Evolutionary conservation across 2,888 invertebrate genomes (phyloP).

Genomic region (Rambutsinella grinnellia): DNA sequence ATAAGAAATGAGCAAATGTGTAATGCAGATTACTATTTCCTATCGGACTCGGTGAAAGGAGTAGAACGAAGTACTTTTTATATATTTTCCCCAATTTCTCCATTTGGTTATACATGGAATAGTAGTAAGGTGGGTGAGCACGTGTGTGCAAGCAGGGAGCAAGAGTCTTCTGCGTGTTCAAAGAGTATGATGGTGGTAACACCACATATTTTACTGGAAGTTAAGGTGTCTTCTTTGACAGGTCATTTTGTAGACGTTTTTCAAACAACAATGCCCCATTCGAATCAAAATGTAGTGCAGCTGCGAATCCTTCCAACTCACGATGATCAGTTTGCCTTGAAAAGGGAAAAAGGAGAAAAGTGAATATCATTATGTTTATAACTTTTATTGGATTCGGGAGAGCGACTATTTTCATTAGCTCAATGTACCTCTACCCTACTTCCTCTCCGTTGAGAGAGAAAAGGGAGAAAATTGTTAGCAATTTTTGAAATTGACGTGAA

Average conservation of each 20-base stretch:
- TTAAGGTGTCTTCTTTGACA: conserved; percentile 65
- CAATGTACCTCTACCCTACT: no score
- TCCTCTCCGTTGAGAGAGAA: no score
- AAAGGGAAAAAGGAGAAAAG: no score
- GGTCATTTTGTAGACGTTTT: conserved; percentile 57
- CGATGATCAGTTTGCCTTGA: no score
- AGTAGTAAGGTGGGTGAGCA: no score
- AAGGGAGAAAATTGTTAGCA: background rate
- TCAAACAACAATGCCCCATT: background rate
- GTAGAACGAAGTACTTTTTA: no score
- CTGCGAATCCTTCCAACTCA: no score
- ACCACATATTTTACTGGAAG: conserved; percentile 56
- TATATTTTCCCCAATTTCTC: no score
- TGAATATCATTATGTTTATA: background rate
- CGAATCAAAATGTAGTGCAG: background rate
- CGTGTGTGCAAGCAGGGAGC: background rate
- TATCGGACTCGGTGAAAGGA: no score
- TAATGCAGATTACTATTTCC: conserved; percentile 6
- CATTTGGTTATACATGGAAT: no score
- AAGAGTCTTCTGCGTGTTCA: conserved; percentile 57
- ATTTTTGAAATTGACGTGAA: background rate
- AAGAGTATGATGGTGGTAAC: conserved; percentile 54
- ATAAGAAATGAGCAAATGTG: conserved; percentile 24
- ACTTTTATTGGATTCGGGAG: background rate
- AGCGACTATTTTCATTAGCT: background rate